Evolutionary conservation across 1,140 invertebrate species (phyloP), one percentile per base, ranked within the genome.

Genomic region (Radopholus similis): DNA sequence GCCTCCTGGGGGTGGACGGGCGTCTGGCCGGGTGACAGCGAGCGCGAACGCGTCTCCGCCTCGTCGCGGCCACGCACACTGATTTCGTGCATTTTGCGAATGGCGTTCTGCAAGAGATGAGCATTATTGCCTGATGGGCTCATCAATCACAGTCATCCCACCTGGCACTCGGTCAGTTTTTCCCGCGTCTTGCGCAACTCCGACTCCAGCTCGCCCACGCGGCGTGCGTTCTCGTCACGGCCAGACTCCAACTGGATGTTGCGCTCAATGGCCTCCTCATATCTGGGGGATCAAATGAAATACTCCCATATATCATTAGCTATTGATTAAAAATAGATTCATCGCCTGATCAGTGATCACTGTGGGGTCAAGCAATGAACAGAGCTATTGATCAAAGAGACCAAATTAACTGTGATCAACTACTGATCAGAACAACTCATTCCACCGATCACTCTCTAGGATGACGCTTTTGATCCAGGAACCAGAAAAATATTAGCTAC

Each of bases 231-330:
- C 47, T 82, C 79, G 64, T 81, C 79, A n/a, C 81, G 78, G 34
- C 65, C 74, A n/a, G 81, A 75, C 51, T 81, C 79, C 15, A 81
- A 59, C 51, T 82, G 74, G 38, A 81, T 81, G 66, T 81, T 81
- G 42, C 80, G 64, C 53, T 81, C 79, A 59, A 81, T 82, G 0
- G 78, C 74, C 56, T 81, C 79, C 68, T 81, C 79, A 58, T 81
- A 70, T 53, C 68, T 80, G n/a, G n/a, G n/a, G n/a, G n/a, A n/a
- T n/a, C n/a, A n/a, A n/a, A n/a, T n/a, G 18, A 64, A 64, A 69
- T 30, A 56, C 5, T 26, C 18, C 28, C 18, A 4, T 26, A 9
- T n/a, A n/a, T n/a, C n/a, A n/a, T n/a, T n/a, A n/a, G n/a, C n/a
- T n/a, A n/a, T 62, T 49, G 13, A 47, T 42, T 32, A 37, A 38